Conservation (phyloP, 2,888 invertebrate species). For the Amblyjoppa proteus region DNA sequence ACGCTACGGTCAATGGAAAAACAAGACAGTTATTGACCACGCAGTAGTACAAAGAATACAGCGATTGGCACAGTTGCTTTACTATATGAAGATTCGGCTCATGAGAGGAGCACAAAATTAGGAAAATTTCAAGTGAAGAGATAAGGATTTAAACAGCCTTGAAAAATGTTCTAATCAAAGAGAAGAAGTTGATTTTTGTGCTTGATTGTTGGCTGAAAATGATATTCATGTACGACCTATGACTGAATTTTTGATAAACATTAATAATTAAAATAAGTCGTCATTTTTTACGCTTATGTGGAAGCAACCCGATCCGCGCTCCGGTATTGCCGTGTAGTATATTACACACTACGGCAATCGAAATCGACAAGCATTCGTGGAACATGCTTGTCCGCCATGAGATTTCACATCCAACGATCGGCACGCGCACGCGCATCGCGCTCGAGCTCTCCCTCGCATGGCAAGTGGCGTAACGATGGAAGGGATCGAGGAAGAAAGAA, state of each 20-base stretch:
- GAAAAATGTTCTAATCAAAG: not conserved
- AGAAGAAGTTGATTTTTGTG: too few species aligned
- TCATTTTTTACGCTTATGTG: not conserved
- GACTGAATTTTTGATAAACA: not conserved
- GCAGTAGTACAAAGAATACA: not conserved
- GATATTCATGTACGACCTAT: not conserved
- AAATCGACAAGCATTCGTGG: not conserved
- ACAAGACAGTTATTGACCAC: not conserved
- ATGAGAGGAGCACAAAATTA: not conserved
- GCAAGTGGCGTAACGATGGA: not conserved
- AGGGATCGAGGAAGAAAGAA: not conserved
- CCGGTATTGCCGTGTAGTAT: not conserved
- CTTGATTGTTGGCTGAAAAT: not conserved
- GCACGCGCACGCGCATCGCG: not conserved
- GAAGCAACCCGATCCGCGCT: not conserved
- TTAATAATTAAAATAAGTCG: not conserved
- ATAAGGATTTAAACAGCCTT: not conserved
- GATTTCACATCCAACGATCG: not conserved
- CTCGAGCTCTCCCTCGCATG: not conserved
- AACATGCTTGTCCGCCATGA: constrained; percentile 5
- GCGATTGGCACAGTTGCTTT: not conserved
- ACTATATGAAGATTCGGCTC: not conserved
- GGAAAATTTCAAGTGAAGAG: not conserved
- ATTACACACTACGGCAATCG: not conserved
- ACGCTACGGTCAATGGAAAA: not conserved